Evolutionary conservation across 1,140 invertebrate genomes (phyloP).

Genomic region (Drosophila jambulina): DNA sequence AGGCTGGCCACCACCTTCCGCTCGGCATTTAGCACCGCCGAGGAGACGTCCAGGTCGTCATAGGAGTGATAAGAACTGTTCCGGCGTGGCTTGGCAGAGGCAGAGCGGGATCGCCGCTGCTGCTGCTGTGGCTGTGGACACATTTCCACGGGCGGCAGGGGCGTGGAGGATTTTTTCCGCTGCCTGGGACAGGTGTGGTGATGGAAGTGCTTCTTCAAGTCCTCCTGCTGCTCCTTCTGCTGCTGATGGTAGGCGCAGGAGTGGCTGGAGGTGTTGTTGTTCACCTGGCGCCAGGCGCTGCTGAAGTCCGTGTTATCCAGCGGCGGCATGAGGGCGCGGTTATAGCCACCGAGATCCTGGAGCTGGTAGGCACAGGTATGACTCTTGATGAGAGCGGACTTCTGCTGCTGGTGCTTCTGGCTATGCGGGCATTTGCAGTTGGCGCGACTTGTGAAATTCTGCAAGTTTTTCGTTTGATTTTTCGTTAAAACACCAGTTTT

Average conservation of each 20-base stretch:
- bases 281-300: slow-evolving; percentile 66
- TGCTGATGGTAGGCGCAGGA: slow-evolving; percentile 62
- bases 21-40: slow-evolving; percentile 68
- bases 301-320: slow-evolving; percentile 71
- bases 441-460: slow-evolving; percentile 80
- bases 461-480: slow-evolving; percentile 38
- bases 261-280: slow-evolving; percentile 60
- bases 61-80: slow-evolving; percentile 81
- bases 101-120: slow-evolving; percentile 53
- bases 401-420: slow-evolving; percentile 52
- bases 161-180: slow-evolving; percentile 50
- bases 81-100: slow-evolving; percentile 61
- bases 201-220: slow-evolving; percentile 50
- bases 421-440: slow-evolving; percentile 75
- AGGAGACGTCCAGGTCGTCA: slow-evolving; percentile 72
- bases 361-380: slow-evolving; percentile 75
- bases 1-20: slow-evolving; percentile 79
- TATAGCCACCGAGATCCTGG: slow-evolving; percentile 69
- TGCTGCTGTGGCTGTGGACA: slow-evolving; percentile 40
- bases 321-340: slow-evolving; percentile 72
- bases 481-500: background rate
- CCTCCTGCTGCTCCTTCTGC: slow-evolving; percentile 13
- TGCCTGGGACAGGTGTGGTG: slow-evolving; percentile 71
- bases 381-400: slow-evolving; percentile 72
- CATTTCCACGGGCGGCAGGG: slow-evolving; percentile 30